Conservation (phyloP, 2,797 vertebrate genomes). For the Coendou prehensilis region DNA sequence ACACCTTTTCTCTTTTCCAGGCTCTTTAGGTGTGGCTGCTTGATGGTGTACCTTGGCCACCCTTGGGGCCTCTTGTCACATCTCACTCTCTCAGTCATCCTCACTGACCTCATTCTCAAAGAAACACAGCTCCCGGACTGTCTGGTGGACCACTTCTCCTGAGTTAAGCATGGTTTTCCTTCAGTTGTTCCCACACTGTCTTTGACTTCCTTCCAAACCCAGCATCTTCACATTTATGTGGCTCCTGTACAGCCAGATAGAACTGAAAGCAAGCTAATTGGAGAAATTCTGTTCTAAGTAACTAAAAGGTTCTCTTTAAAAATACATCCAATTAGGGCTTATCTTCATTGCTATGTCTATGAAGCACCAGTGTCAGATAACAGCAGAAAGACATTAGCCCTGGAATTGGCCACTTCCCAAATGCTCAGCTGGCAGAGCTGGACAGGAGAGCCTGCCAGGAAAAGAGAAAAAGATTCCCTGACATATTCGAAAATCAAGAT, state of each 20-base stretch:
- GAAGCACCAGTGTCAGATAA: slow-evolving; percentile 68
- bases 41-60: not conserved
- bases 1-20: not conserved
- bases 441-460: slow-evolving; percentile 34
- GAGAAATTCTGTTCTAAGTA: slow-evolving; percentile 73
- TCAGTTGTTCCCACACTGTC: not conserved
- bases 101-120: not conserved
- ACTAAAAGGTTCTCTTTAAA: slow-evolving; percentile 83
- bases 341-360: slow-evolving; percentile 57
- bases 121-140: not conserved
- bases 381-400: slow-evolving; percentile 75
- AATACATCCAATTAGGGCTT: slow-evolving; percentile 80
- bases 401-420: slow-evolving; percentile 73
- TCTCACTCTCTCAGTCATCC: not conserved
- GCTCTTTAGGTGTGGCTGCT: not conserved
- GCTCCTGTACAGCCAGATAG: slow-evolving; percentile 5
- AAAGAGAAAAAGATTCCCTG: slow-evolving; percentile 50
- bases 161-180: not conserved
- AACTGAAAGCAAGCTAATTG: slow-evolving; percentile 67
- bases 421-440: slow-evolving; percentile 57
- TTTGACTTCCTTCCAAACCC: not conserved
- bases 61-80: fast-evolving
- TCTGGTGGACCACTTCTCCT: not conserved
- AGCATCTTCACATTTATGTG: not conserved
- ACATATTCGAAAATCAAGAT: slow-evolving; percentile 70